Conservation (phyloP, 2,888 invertebrate species). For the Drosophila affinis region DNA sequence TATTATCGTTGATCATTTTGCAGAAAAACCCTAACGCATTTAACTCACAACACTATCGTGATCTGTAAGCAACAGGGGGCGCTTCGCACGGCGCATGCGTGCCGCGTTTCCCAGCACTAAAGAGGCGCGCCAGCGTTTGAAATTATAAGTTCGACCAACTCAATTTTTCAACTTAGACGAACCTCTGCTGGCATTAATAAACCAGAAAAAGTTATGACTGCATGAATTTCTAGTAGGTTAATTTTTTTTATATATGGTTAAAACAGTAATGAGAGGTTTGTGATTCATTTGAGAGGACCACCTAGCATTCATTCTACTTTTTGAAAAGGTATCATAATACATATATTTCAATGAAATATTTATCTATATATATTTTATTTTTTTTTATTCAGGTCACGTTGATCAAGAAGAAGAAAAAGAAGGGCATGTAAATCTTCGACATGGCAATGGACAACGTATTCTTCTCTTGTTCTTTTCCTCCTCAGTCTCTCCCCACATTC, state of each 20-base stretch:
- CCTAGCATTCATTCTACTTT: no score
- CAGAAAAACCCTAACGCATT: conserved; percentile 9
- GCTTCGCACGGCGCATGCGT: conserved; percentile 54
- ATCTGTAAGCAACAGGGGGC: conserved; percentile 11
- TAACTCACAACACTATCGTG: background rate
- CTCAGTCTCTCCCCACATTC: background rate
- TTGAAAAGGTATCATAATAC: no score
- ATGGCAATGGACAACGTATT: background rate
- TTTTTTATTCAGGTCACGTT: no score
- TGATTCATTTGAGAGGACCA: no score
- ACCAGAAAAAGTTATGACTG: no score
- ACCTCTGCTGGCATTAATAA: no score
- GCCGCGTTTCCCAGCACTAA: conserved; percentile 53
- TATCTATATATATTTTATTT: no score
- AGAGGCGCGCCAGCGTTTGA: background rate
- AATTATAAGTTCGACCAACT: background rate
- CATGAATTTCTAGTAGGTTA: no score
- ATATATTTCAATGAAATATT: no score
- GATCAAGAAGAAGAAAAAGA: no score
- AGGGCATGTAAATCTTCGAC: background rate
- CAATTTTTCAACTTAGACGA: background rate
- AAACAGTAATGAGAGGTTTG: no score
- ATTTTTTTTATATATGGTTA: no score
- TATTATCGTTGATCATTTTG: background rate
- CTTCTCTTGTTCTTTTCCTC: background rate